phyloP scores from a whole-genome alignment of 64 coral and sea anemone species.

The Acropora tenuis region DNA sequence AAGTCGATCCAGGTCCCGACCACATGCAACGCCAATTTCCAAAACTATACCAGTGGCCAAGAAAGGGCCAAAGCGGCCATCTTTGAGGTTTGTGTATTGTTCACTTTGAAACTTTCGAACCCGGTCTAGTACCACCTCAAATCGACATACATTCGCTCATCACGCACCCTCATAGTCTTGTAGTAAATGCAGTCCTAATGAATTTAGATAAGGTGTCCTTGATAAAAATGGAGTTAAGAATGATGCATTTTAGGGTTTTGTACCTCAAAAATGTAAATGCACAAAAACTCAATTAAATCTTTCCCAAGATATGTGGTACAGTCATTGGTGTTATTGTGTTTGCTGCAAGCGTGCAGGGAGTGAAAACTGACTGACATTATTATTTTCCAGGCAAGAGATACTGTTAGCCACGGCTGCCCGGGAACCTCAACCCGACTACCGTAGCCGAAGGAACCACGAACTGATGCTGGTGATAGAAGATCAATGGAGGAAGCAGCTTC shows the following conservation, averaged over 20 bases:
- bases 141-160: no score
- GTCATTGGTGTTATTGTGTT: neutral
- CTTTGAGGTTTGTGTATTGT: slow-evolving; percentile 61
- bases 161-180: no score
- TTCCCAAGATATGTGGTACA: no score
- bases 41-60: slow-evolving; percentile 16
- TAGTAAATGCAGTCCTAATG: no score
- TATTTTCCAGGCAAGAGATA: slow-evolving; percentile 78
- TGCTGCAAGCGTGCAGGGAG: neutral
- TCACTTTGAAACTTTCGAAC: no score
- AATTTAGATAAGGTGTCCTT: no score
- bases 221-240: no score
- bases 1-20: slow-evolving; percentile 41
- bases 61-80: slow-evolving; percentile 65
- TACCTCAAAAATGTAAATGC: no score
- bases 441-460: slow-evolving; percentile 71
- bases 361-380: neutral
- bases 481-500: slow-evolving; percentile 91
- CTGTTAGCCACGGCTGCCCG: slow-evolving; percentile 61
- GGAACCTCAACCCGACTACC: slow-evolving; percentile 74
- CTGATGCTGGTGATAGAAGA: slow-evolving; percentile 74
- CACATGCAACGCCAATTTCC: slow-evolving; percentile 25
- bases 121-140: no score
- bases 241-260: no score
- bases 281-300: no score